Conservation (phyloP, 2,797 vertebrate species). For the Acomys russatus region DNA sequence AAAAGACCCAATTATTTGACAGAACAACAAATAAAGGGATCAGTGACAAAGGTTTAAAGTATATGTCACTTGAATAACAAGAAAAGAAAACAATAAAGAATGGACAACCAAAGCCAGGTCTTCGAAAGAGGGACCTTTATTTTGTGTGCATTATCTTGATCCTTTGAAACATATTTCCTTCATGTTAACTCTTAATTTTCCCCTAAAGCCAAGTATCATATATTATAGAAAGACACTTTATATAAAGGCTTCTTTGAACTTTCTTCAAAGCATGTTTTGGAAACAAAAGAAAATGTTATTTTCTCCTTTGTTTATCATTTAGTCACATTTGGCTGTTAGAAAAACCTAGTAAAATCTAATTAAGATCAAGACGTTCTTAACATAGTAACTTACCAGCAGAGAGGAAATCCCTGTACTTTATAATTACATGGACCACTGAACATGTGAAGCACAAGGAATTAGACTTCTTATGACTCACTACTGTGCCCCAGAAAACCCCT, state of each 20-base stretch:
- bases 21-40: background rate
- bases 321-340: slow-evolving; percentile 64
- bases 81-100: background rate
- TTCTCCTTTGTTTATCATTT: slow-evolving; percentile 52
- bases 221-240: background rate
- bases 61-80: background rate
- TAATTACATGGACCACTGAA: slow-evolving; percentile 69
- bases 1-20: background rate
- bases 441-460: slow-evolving; percentile 63
- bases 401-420: slow-evolving; percentile 45
- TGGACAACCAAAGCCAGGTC: background rate
- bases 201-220: background rate
- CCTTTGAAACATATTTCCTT: background rate
- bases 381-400: slow-evolving; percentile 51
- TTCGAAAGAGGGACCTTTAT: background rate
- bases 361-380: slow-evolving; percentile 71
- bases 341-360: slow-evolving; percentile 76
- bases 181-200: background rate
- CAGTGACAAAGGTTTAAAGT: background rate
- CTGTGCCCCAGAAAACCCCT: background rate
- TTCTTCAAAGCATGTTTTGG: slow-evolving; percentile 36
- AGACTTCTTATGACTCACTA: slow-evolving; percentile 69
- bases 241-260: background rate
- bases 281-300: slow-evolving; percentile 24
- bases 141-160: background rate